Percentiles rank a stretch among this genome's conserved stretches.
These are phyloP conservation scores for Sebastes taczanowskii DNA, from an alignment of 2,797 vertebrate species.

Conservation along the genomic window DNA sequence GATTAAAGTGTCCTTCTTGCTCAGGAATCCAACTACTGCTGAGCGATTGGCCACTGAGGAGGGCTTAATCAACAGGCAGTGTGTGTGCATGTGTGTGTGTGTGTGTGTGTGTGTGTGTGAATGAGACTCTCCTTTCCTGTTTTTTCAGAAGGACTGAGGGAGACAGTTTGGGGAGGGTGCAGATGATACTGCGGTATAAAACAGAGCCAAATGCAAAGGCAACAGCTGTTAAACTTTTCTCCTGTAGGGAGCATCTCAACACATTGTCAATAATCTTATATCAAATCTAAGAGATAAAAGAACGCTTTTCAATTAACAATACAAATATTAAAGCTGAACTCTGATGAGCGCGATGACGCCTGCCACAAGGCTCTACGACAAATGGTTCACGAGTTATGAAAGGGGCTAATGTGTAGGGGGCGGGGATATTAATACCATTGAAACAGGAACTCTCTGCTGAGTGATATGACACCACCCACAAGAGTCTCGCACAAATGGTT, in stretches of 20 bases:
- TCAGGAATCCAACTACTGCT: slow-evolving; percentile 43
- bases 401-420: no score
- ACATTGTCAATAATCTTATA: background rate
- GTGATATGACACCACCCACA: no score
- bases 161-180: slow-evolving; percentile 23
- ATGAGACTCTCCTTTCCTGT: slow-evolving; percentile 17
- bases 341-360: no score
- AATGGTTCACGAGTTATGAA: no score
- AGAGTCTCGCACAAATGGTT: no score
- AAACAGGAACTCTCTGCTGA: no score
- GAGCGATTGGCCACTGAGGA: slow-evolving; percentile 50
- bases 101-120: background rate
- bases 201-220: slow-evolving; percentile 13
- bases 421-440: no score
- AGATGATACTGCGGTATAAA: slow-evolving; percentile 51
- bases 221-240: slow-evolving; percentile 8
- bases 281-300: background rate
- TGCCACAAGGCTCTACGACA: no score
- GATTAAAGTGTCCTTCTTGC: slow-evolving; percentile 51
- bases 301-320: background rate
- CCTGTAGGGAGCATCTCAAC: background rate
- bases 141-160: background rate
- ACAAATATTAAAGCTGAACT: background rate
- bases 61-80: slow-evolving; percentile 42
- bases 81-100: slow-evolving; percentile 1